Evolutionary conservation across 2,113 vertebrate species (phyloP), one percentile per base, ranked within the genome.

Genomic region (Muntiacus reevesi): DNA sequence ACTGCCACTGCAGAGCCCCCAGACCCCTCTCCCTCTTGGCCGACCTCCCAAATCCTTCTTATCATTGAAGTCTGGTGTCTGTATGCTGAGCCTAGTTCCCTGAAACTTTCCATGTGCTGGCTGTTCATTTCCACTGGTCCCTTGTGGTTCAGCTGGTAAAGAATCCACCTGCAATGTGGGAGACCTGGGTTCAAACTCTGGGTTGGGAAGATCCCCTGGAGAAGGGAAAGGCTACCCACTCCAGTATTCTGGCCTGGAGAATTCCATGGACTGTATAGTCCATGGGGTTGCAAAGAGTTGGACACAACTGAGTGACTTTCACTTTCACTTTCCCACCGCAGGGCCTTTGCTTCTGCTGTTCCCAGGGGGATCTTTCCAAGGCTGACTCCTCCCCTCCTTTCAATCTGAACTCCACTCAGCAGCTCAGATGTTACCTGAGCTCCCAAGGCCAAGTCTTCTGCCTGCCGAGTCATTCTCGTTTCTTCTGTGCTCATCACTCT

Each of bases 31-130:
- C 59, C 19, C 47, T 67, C 28, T 79, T 27, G 62, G 43, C 62
- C 52, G n/a, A 47, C 11, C 78, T 25, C 27, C 3, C 27, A 62
- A 23, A 43, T 85, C 88, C 7, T 54, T 23, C 7, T 54, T 23
- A 36, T 47, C 14, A 17, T 40, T 1, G 45, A 54, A 0, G 1
- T 55, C n/a, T 0, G 3, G 30, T 40, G 14, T 28, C 33, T 13
- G 33, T 62, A 59, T 0, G 1, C 54, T 16, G 59, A 14, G 30
- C 45, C 15, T 6, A 50, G 60, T 57, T 25, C 30, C 50, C 33
- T 13, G 10, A 30, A 17, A 28, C 50, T 13, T 21, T 19, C 13
- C 0, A 1, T 12, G 0, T 1, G 4, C 2, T 12, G 74, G 60
- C 71, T 1, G 0, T 17, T 23, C 25, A 52, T 40, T 47, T 36